phyloP scores from a whole-genome alignment of 2,888 invertebrate species.

The Tanypteryx hageni region DNA sequence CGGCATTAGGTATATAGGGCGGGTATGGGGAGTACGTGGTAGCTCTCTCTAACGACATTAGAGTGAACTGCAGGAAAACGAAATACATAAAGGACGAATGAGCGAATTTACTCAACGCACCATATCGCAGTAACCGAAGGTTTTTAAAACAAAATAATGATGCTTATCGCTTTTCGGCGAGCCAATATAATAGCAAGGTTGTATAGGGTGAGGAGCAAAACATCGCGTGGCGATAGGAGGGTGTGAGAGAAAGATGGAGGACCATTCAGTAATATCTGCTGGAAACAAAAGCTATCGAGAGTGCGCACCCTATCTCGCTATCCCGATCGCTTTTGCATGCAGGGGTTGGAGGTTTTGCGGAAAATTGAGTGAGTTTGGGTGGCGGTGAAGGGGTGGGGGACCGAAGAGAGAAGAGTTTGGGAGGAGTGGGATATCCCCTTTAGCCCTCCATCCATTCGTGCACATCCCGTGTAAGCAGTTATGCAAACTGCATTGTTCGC shows the following conservation, averaged over 20 bases:
- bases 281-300: slow-evolving; percentile 22
- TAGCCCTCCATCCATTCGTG: background rate
- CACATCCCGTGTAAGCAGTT: slow-evolving; percentile 18
- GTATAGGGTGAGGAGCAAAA: too few relatives aligned
- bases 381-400: background rate
- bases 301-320: background rate
- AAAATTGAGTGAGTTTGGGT: background rate
- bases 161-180: too few relatives aligned
- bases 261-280: background rate
- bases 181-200: too few relatives aligned
- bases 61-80: too few relatives aligned
- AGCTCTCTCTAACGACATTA: too few relatives aligned
- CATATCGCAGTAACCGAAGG: too few relatives aligned
- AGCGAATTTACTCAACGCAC: too few relatives aligned
- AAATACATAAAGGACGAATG: too few relatives aligned
- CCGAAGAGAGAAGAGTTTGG: background rate
- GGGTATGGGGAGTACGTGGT: too few relatives aligned
- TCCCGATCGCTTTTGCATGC: background rate
- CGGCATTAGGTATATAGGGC: too few relatives aligned
- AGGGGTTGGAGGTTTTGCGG: background rate
- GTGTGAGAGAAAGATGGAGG: background rate
- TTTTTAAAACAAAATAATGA: too few relatives aligned
- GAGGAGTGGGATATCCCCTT: background rate
- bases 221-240: background rate
- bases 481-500: slow-evolving; percentile 29